phyloP scores from a whole-genome alignment of 2,888 invertebrate genomes.

The Ophioninae sp. region DNA sequence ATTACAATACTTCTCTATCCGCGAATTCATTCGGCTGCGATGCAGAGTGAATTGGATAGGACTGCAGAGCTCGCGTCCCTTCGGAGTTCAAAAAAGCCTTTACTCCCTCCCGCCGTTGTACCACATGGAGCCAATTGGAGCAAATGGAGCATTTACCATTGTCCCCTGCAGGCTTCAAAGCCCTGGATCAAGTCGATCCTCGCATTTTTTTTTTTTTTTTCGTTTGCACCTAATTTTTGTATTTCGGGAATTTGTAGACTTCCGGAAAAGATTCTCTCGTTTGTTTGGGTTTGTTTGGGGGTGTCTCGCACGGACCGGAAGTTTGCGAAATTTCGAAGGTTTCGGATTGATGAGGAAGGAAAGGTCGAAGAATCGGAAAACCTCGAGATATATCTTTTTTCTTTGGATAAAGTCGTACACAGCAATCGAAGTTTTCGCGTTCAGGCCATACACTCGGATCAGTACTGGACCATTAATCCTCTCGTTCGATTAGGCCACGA shows the following conservation, averaged over 20 bases:
- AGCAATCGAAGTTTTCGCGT: constrained; percentile 37
- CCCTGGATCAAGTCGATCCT: constrained; percentile 52
- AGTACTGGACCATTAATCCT: constrained; percentile 37
- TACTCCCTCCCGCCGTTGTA: constrained; percentile 33
- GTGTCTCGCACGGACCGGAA: constrained; percentile 20
- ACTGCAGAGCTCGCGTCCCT: constrained; percentile 32
- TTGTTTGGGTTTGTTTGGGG: background rate
- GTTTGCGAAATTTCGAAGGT: constrained; percentile 33
- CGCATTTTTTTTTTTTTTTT: constrained; percentile 19
- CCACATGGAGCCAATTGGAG: constrained; percentile 48
- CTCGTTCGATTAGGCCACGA: constrained; percentile 18
- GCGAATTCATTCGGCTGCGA: background rate
- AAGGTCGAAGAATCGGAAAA: constrained; percentile 28
- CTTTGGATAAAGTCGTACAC: constrained; percentile 2
- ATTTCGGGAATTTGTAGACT: background rate
- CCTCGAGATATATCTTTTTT: constrained; percentile 38
- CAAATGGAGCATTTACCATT: constrained; percentile 57
- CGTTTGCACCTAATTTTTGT: background rate
- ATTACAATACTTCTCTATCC: background rate
- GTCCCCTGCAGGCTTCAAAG: constrained; percentile 41
- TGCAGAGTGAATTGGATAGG: background rate
- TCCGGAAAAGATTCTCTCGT: constrained; percentile 12
- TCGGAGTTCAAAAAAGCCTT: constrained; percentile 41
- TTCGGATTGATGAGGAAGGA: constrained; percentile 15
- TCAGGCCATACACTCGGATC: constrained; percentile 4